Evolutionary conservation across 2,888 invertebrate genomes (phyloP), one percentile per base, ranked within the genome.

Genomic region (Cheilosia grossa): DNA sequence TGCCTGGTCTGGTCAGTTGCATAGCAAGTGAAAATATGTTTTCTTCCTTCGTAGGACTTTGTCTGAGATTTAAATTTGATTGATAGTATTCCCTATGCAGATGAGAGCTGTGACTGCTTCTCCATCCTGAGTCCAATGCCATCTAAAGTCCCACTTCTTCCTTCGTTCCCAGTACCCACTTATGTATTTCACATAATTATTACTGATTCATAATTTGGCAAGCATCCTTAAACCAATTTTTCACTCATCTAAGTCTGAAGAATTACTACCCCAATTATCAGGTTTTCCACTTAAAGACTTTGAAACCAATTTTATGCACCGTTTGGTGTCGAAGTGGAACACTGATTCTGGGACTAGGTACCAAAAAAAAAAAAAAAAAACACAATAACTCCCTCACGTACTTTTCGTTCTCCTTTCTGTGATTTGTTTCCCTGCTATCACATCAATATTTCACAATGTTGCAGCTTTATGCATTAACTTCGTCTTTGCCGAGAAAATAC

Each of bases 231-330:
- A n/a, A 33, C 30, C 7, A 17, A 4, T 10, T 33, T 54, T 30
- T 30, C 17, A 4, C 13, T 33, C n/a, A 33, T 30, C n/a, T 37
- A 17, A 10, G 21, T 13, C 13, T 9, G 19, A 21, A 24, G 40
- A 64, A 53, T 74, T 33, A 74, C 58, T 49, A 33, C 56, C 64
- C 27, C 56, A 74, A 74, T 64, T 66, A 64, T 58, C 74, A 53
- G 44, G 51, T 58, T 75, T 58, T 58, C 66, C 75, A 74, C 64
- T 73, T 61, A 10, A 54, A 15, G 56, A 30, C 66, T 77, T 33
- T n/a, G 30, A 59, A 77, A 67, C 42, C 75, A 77, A 77, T 77
- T 77, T 67, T 40, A 77, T 67, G 67, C 75, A 61, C 51, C 75
- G 59, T 58, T 67, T 33, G 21, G 33, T 75, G 75, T 51, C 47